Base-by-base conservation (phyloP, 2,797 vertebrate genomes). In the Borostomias antarcticus region DNA sequence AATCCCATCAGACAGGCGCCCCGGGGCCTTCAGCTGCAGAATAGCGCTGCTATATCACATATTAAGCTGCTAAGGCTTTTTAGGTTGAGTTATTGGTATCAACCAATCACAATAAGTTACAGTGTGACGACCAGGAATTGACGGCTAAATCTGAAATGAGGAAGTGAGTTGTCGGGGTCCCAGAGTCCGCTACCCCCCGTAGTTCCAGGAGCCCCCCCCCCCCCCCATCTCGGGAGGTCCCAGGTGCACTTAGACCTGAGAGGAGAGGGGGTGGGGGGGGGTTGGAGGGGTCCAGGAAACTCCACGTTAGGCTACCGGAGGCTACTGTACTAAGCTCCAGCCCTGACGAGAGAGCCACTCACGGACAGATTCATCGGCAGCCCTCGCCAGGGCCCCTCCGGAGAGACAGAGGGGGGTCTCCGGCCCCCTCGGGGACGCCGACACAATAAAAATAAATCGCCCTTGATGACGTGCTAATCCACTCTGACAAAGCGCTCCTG, bases 391-490 rank as follows among this genome's bases (percentile, higher is more conserved):
- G 66, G 21, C 50, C 54, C 80, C 72, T 32, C 0, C 67, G 66
- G 83, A 83, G 45, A 37, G 62, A 40, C 30, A n/a, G 64, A 77
- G 82, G 69, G 76, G 71, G 66, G 43, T 81, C 76, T 81, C 80
- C 79, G 77, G 72, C 75, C 78, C 82, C 79, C 73, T 82, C 77
- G 76, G 33, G 37, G 35, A 57, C 30, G 50, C 73, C 82, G 86
- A 84, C 82, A 84, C 80, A 82, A 79, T 88, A 84, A 81, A 91
- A 91, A 91, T 87, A 90, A 89, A 89, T 89, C 13, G 74, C 66
- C 72, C 71, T 78, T 77, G 82, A 89, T 82, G 82, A 90, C 81
- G 88, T 91, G 90, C 84, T 92, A 92, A 92, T 93, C 87, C 30
- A 30, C 86, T 78, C 76, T 86, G 89, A 91, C 87, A 91, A 87